Evolutionary conservation across 2,113 vertebrate species (phyloP).

Genomic region (Grammomys surdaster): DNA sequence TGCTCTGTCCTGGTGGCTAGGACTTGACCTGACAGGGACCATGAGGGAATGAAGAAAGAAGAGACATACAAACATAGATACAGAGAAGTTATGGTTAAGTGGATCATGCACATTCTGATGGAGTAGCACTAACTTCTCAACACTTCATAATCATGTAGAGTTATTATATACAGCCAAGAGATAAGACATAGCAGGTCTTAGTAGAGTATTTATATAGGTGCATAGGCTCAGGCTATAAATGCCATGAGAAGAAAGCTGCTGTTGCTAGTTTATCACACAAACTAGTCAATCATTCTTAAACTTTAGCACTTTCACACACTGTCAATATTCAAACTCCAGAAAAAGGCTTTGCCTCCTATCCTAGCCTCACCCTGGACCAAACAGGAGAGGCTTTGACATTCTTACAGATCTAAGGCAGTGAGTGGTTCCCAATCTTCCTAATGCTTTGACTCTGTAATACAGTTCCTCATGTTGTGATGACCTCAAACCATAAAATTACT

Average conservation of each 20-base stretch:
- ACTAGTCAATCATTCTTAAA: background rate
- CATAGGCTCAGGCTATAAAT: background rate
- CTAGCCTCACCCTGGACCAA: background rate
- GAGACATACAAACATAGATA: background rate
- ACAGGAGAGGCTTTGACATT: no score
- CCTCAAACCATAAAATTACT: background rate
- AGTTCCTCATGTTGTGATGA: background rate
- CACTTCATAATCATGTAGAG: background rate
- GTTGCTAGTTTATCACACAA: background rate
- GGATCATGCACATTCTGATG: no score
- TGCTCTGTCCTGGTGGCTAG: no score
- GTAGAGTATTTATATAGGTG: background rate
- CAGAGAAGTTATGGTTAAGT: background rate
- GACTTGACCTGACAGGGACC: background rate
- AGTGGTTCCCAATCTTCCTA: background rate
- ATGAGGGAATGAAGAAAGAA: background rate
- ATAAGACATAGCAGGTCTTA: background rate
- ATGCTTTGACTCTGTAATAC: background rate
- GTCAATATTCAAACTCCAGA: background rate
- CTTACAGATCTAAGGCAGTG: background rate
- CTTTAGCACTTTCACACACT: background rate
- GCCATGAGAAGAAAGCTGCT: background rate
- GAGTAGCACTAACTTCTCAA: background rate
- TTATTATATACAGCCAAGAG: background rate
- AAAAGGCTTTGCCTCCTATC: background rate